A percentile compares a stretch with the other conserved stretches of the same genome.
Evolutionary conservation across 23 tunicate species (phyloP).

Genomic region (Halocynthia aurantium): DNA sequence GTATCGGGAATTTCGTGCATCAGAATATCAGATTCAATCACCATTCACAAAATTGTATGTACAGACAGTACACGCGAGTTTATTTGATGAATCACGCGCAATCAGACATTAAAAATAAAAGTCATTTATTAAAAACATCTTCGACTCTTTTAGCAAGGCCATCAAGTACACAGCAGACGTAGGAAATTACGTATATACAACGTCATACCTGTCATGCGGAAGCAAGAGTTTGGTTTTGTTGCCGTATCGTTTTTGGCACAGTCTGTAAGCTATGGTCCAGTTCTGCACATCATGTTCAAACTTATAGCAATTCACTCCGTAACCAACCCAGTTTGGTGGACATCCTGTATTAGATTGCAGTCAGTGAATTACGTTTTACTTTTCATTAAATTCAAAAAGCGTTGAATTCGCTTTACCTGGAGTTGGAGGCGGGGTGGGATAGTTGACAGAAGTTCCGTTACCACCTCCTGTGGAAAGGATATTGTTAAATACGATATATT

Average conservation of each 20-base stretch:
- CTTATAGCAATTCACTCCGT: constrained; percentile 41
- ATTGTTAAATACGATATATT: too few relatives aligned
- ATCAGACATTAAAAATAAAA: too few relatives aligned
- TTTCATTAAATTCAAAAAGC: neutral
- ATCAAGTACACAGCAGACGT: too few relatives aligned
- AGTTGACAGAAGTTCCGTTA: neutral
- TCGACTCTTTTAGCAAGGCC: too few relatives aligned
- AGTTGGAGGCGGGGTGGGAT: constrained; percentile 16
- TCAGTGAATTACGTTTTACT: neutral
- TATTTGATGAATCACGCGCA: too few relatives aligned
- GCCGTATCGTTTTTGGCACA: constrained; percentile 47
- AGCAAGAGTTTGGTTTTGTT: constrained; percentile 37
- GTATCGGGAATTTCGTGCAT: too few relatives aligned
- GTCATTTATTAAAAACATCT: too few relatives aligned
- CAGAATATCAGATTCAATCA: too few relatives aligned
- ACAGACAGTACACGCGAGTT: too few relatives aligned
- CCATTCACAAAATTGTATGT: too few relatives aligned
- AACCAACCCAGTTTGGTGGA: constrained; percentile 51
- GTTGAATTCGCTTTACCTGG: constrained; percentile 15
- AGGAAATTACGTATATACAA: too few relatives aligned
- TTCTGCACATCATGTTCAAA: constrained; percentile 48
- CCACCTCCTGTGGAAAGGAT: neutral
- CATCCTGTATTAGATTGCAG: constrained; percentile 45
- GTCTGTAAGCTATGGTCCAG: constrained; percentile 58
- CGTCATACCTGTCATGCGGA: constrained; percentile 62